Evolutionary conservation across 1,140 invertebrate species (phyloP), one percentile per base, ranked within the genome.

Genomic region (Heliconius hermathena): DNA sequence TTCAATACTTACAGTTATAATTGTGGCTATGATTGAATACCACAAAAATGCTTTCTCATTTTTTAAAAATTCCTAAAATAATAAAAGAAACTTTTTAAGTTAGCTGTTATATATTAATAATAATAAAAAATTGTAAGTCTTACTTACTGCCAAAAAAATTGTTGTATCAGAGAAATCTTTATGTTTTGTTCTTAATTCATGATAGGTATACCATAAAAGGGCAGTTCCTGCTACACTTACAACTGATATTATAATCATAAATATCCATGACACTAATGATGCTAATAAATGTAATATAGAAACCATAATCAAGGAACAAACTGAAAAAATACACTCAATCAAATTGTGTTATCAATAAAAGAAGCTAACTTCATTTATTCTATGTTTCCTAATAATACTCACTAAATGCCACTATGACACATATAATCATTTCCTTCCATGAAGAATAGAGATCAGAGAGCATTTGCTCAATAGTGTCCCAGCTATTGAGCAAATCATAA

Each of bases 121-220:
- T 8, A 66, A 26, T 29, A 26, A 33, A 11, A 1, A 16, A 4
- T 26, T 66, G 1, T 13, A 66, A 26, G 22, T 29, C 9, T 66
- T 36, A 88, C 91, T 90, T 85, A 94, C 93, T 82, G 91, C 80
- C 72, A 94, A 87, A 77, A 87, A 93, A 20, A 84, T 73, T 74
- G 86, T 83, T 57, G 85, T 83, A 29, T 95, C 90, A 66, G 96
- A 93, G 49, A 96, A 96, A 81, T 94, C 93, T 89, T 97, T 97
- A 70, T 98, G 95, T 72, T 97, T 96, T 79, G 95, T 95, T 83
- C 96, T 97, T 22, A 98, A 96, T 82, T 97, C 97, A 82, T 96
- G 95, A 88, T 98, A 99, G 5, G 97, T 98, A 94, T 97, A 98
- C 98, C 98, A 99, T 20, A 99, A 91, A 57, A 98, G 95, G 33